Evolutionary conservation across 1,140 invertebrate genomes (phyloP), one percentile per base, ranked within the genome.

Genomic region (Fopius arisanus): DNA sequence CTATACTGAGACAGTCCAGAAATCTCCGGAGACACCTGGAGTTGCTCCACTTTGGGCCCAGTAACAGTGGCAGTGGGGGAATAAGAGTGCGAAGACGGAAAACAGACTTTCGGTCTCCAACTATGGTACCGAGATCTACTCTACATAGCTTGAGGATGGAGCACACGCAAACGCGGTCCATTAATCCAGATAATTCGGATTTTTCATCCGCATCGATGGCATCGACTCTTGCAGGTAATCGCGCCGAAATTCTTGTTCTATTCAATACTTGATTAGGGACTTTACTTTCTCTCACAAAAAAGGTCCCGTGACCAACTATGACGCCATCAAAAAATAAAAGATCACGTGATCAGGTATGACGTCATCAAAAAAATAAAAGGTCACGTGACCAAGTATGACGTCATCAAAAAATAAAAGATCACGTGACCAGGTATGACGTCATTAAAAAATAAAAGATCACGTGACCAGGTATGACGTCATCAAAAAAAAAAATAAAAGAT

Each of bases 11-110:
- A 78, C 85, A 87, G 62, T 86, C 86, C 67, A 80, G 89, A 51
- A 90, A 89, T 75, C 79, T 90, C 71, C 84, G 89, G 69, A 84
- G 89, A 73, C 89, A 90, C 80, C 80, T 88, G 75, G 86, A 88
- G 70, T 76, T 88, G 10, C 78, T 87, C 21, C 87, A 88, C 70
- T 86, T 88, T 70, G 84, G 84, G 26, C 67, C 79, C 23, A 82
- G 84, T 31, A 81, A 82, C 59, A 75, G 70, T 65, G 59, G 65
- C 31, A 84, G 83, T 74, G 66, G 78, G n/a, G 67, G 76, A 31
- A 26, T 79, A 2, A 75, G 81, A 14, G 73, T 75, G 62, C 77
- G 79, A 29, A 77, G 78, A 23, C 76, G 80, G 6, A 78, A 80
- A 23, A 40, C 72, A 2, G 70, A 81, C 63, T 76, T 79, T 29